These are phyloP conservation scores for Panzeria rudis DNA, from an alignment of 2,888 invertebrate species.

Conservation along the genomic window DNA sequence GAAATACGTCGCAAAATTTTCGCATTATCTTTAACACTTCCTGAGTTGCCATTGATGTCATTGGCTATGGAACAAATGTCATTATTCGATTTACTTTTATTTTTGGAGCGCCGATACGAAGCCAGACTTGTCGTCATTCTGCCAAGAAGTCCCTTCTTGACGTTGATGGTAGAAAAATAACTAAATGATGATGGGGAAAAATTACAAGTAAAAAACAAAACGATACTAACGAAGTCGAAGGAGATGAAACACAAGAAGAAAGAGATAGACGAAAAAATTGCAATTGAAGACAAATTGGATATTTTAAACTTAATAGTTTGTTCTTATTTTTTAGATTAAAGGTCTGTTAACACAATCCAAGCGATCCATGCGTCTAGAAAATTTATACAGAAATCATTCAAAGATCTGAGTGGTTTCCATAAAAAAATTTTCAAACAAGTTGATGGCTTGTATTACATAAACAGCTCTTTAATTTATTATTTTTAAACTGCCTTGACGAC, in stretches of 20 bases:
- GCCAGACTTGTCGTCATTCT: slow-evolving; percentile 83
- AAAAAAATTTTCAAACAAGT: background rate
- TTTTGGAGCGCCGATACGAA: slow-evolving; percentile 82
- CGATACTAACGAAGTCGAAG: background rate
- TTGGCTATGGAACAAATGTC: slow-evolving; percentile 80
- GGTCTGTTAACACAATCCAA: background rate
- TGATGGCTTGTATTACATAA: background rate
- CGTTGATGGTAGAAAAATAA: slow-evolving; percentile 83
- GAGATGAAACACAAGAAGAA: background rate
- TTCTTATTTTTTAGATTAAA: background rate
- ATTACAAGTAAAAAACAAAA: background rate
- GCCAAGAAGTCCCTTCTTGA: slow-evolving; percentile 82
- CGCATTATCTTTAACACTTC: slow-evolving; percentile 26
- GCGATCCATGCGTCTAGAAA: background rate
- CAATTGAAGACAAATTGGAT: background rate
- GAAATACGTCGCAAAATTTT: slow-evolving; percentile 72
- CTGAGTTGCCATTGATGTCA: slow-evolving; percentile 59
- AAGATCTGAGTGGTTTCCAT: background rate
- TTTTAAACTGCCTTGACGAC: background rate
- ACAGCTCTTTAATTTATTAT: background rate
- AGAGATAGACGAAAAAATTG: background rate
- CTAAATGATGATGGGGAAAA: slow-evolving; percentile 74
- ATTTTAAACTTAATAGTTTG: background rate
- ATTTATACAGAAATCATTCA: background rate
- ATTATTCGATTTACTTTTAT: slow-evolving; percentile 81